Percentiles rank a stretch among this genome's conserved stretches.
These are phyloP conservation scores for Masticophis lateralis DNA, from an alignment of 2,797 vertebrate species.

Conservation along the genomic window DNA sequence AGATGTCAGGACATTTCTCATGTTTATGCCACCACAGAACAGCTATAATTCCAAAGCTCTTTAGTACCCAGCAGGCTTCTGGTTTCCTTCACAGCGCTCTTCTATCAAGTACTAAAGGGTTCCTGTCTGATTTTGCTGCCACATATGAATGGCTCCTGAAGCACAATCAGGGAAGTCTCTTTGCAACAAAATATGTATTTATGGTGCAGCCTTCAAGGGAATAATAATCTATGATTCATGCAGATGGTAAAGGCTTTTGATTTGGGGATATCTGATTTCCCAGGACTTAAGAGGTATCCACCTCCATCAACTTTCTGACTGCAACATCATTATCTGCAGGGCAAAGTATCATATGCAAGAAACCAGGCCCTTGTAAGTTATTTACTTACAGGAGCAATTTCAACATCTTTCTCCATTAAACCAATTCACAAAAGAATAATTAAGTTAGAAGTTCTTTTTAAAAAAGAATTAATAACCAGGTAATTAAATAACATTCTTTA, in stretches of 20 bases:
- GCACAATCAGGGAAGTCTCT: neutral
- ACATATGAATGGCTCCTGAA: neutral
- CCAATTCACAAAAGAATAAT: neutral
- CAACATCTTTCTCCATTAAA: neutral
- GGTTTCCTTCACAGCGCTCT: constrained; percentile 22
- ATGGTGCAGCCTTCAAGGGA: constrained; percentile 10
- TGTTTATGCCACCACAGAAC: constrained; percentile 33
- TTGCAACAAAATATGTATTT: constrained; percentile 21
- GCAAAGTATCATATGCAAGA: constrained; percentile 7
- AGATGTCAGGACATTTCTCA: constrained; percentile 22
- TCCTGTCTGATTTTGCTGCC: neutral
- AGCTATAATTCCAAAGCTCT: constrained; percentile 14
- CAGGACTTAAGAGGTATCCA: constrained; percentile 20
- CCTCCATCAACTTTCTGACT: constrained; percentile 9
- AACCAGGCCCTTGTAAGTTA: neutral
- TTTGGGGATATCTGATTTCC: constrained; percentile 4
- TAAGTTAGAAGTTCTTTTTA: neutral
- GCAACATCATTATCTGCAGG: neutral
- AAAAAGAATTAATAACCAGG: neutral
- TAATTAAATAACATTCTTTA: neutral
- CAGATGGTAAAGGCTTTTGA: neutral
- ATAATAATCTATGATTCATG: neutral
- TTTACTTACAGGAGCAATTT: neutral
- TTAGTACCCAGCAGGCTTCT: neutral
- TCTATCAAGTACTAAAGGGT: constrained; percentile 14